Base-by-base conservation (phyloP, 1,140 invertebrate species). In the Musca domestica region DNA sequence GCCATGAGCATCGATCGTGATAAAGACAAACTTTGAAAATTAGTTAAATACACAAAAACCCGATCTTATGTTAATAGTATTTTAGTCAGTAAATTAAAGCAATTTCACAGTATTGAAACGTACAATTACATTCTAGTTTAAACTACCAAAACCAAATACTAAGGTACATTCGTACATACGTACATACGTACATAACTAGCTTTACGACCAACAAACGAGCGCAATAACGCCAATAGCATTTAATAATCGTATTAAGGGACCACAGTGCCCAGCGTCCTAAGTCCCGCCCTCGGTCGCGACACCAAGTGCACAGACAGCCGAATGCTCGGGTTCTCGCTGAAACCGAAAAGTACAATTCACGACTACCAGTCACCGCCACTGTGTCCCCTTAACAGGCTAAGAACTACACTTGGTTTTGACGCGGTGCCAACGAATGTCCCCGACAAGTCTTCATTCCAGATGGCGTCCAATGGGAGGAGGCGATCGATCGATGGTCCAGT, bases 1-100 rank as follows among this genome's bases (percentile, higher is more conserved):
- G 76, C 78, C 71, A 80, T 81, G 74, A 81, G 80, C 74, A 80
- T 81, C 67, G 80, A 81, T 73, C 76, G 78, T 67, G 79, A 81
- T 71, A 81, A 81, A 76, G 78, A 81, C 69, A 78, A 78, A 74
- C 80, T 81, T 75, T 81, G 80, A 81, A 74, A 48, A 48, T 15
- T 65, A 49, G 48, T 65, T 22, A 65, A 65, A 20, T 25, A 25
- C 46, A 65, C 23, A 65, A 41, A 65, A 25, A 65, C 25, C n/a
- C 23, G 30, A 19, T 61, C 47, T 25, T 54, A 51, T 64, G 22
- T 64, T 68, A 23, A 64, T 54, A 64, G 47, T 65, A 49, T 51
- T 65, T 65, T 65, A 65, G 20, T 17, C 27, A 51, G 41, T 65
- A 48, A 65, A 65, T 65, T 65, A 65, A 65, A 65, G 64, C 64